Base-by-base conservation (phyloP, 2,113 vertebrate species). In the Rhinolophus ferrumequinum region DNA sequence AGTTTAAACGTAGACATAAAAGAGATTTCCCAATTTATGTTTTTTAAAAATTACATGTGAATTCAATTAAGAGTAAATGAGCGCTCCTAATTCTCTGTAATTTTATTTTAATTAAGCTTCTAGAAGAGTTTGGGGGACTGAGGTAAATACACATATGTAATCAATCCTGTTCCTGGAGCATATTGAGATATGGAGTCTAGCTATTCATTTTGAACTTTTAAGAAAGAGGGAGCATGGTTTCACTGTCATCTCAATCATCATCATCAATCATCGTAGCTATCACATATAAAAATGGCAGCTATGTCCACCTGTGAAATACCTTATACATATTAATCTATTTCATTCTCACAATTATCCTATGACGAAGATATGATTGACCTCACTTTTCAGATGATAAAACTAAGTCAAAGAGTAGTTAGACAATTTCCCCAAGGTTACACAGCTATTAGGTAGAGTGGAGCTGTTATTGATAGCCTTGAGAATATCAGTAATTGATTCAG, bases 381-480 rank as follows among this genome's bases (percentile, higher is more conserved):
- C 21, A 90, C 6, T 56, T 94, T 94, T 94, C 21, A 76, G 19
- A 83, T 76, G 66, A 95, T 92, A 26, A 86, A 82, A 50, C 35
- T 19, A 79, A 88, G 41, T 86, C 21, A 87, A 82, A 87, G 10
- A 62, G 21, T 24, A 77, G 75, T 47, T 94, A 92, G 86, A 81
- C 44, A 60, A 69, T 76, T 6, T 79, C 9, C 13, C 11, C 60
- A 87, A 69, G 2, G 5, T 79, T 84, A 67, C 5, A 21, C 2
- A 72, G 16, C 26, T 79, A 62, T 89, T 94, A 72, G 38, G 35
- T 82, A 90, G 11, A 47, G 47, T 24, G 82, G 7, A 95, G 9
- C 35, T 94, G 13, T 38, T 90, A 56, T 35, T 70, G 64, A 76
- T 33, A 94, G 21, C 86, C 41, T 92, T 97, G 54, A 90, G 91